Evolutionary conservation across 2,797 vertebrate genomes (phyloP), one percentile per base, ranked within the genome.

Genomic region (Pseudotriccus pelzelni): DNA sequence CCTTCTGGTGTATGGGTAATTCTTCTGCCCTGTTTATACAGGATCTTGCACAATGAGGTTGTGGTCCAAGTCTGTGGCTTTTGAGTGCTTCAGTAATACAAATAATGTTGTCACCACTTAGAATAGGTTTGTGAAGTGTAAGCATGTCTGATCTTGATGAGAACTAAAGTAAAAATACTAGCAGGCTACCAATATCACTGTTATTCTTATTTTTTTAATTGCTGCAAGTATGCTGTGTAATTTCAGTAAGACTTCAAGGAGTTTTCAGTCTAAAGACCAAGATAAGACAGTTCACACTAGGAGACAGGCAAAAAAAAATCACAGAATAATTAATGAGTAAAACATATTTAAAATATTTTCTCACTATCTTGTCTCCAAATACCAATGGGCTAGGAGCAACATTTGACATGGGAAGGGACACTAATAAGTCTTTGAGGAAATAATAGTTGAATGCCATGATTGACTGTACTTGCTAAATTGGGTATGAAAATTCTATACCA

Each of bases 1-100:
- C 91, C 69, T 92, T 81, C 62, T 84, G 64, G 24, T 90, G 18
- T 72, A 47, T 72, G 89, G 69, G 49, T 78, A 87, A 81, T 87
- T 80, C 23, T 90, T 81, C 50, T 89, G 52, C 53, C 36, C 36
- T 84, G 53, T 81, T 89, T 78, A n/a, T 72, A 86, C 82, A 94
- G 79, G 68, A 95, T 91, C 93, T 96, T 95, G 66, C 89, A 87
- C 94, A 96, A 93, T 34, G 53, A 75, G 43, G 7, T 83, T 89
- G 73, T 83, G 84, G 64, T 89, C 53, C 69, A 58, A 81, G 53
- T 58, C 66, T 86, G 94, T 90, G 94, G 87, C 39, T 92, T 89
- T 89, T 79, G 62, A 94, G 36, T 44, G 21, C 58, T 85, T 93
- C 76, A 84, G 79, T 63, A 93, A 69, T 73, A 79, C 55, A 94